Conservation (phyloP, 2,113 vertebrate species). For the Bubo scandiacus region DNA sequence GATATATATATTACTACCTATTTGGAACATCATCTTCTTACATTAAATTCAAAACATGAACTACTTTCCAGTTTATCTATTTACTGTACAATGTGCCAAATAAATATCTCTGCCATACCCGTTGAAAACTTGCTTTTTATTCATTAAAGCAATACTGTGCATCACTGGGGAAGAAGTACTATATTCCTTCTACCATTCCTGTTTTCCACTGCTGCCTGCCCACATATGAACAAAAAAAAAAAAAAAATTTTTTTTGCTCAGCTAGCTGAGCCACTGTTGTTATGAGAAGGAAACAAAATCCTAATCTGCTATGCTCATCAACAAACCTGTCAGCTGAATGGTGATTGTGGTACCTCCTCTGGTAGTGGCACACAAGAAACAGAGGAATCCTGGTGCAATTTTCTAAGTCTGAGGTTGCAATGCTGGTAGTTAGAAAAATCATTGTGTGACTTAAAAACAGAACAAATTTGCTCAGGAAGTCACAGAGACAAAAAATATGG, state of each 20-base stretch:
- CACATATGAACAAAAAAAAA: neutral
- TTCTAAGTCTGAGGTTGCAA: neutral
- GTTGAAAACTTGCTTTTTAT: neutral
- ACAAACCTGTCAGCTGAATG: neutral
- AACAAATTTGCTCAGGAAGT: neutral
- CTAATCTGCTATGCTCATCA: neutral
- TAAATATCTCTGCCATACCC: neutral
- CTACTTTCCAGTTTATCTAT: neutral
- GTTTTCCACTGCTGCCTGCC: neutral
- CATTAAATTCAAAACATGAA: neutral
- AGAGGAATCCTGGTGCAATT: neutral
- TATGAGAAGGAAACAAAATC: neutral
- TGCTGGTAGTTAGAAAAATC: neutral
- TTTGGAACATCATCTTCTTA: neutral
- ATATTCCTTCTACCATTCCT: neutral
- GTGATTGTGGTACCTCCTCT: neutral
- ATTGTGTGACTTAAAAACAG: neutral
- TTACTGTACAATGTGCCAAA: neutral
- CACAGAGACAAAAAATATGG: neutral
- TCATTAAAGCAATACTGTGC: neutral
- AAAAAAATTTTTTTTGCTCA: neutral
- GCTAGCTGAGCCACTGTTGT: neutral
- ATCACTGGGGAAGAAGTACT: neutral
- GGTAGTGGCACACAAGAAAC: neutral
- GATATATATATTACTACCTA: neutral